phyloP scores from a whole-genome alignment of 1,140 invertebrate genomes.

The Monomorium pharaonis region DNA sequence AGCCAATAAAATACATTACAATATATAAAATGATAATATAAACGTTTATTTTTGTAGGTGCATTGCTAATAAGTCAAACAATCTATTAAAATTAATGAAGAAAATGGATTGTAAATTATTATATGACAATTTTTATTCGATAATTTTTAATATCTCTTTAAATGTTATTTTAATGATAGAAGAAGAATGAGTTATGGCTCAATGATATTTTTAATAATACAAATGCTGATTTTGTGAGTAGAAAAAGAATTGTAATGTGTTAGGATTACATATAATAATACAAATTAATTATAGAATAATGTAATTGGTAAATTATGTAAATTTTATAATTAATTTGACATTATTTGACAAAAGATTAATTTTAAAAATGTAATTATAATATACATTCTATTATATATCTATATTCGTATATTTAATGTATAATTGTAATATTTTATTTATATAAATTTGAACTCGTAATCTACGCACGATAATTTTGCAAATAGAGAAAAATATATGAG shows the following conservation, averaged over 20 bases:
- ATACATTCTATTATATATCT: too few species aligned
- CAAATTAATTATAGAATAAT: background rate
- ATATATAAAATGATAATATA: background rate
- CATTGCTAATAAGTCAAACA: too few species aligned
- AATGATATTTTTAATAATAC: background rate
- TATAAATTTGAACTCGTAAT: background rate
- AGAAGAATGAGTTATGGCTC: background rate
- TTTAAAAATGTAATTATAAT: background rate
- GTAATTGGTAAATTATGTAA: background rate
- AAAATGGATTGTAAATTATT: background rate
- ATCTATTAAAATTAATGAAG: conserved; percentile 1
- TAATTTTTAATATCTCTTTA: background rate
- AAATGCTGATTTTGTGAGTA: conserved; percentile 2
- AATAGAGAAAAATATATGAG: background rate
- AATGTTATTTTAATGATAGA: conserved; percentile 18
- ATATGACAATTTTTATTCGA: background rate
- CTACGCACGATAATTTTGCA: background rate
- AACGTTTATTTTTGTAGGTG: background rate
- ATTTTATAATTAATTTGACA: background rate
- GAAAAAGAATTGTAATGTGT: background rate
- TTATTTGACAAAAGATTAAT: background rate
- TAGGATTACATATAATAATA: background rate
- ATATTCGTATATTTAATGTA: background rate
- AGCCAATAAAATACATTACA: conserved; percentile 11
- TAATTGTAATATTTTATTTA: background rate